phyloP scores from a whole-genome alignment of 2,888 invertebrate genomes.

The Gnatocerus cornutus region DNA sequence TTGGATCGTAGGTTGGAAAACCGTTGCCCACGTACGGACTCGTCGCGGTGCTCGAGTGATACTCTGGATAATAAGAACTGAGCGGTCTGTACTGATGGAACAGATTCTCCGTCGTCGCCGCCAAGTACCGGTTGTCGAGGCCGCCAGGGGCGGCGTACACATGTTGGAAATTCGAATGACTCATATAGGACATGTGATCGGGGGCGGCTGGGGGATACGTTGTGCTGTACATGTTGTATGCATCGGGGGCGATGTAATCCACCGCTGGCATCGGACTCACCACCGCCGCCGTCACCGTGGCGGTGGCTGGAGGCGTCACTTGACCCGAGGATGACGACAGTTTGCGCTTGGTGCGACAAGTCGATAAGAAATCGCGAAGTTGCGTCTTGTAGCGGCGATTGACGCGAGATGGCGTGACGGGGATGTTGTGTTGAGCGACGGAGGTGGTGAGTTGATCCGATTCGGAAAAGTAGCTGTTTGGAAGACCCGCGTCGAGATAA shows the following conservation, averaged over 20 bases:
- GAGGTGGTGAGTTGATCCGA: conserved; percentile 82
- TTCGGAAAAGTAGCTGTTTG: conserved; percentile 92
- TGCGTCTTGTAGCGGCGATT: conserved; percentile 95
- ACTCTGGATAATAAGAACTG: conserved; percentile 86
- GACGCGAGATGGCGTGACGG: conserved; percentile 82
- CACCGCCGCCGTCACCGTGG: conserved; percentile 73
- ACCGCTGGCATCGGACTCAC: conserved; percentile 76
- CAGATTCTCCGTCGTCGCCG: conserved; percentile 85
- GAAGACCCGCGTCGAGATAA: conserved; percentile 94
- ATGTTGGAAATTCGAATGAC: conserved; percentile 81
- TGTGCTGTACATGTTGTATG: conserved; percentile 86
- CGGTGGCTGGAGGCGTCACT: conserved; percentile 70
- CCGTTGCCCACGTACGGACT: conserved; percentile 87
- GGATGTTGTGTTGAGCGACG: conserved; percentile 66
- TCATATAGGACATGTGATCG: conserved; percentile 79
- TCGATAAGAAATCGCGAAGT: conserved; percentile 92
- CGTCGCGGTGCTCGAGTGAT: conserved; percentile 80
- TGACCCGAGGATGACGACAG: conserved; percentile 67
- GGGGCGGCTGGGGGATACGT: conserved; percentile 83
- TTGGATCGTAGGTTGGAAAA: conserved; percentile 79
- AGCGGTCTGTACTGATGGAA: conserved; percentile 94
- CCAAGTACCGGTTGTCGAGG: conserved; percentile 78
- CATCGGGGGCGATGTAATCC: conserved; percentile 80
- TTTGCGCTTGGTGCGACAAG: conserved; percentile 79
- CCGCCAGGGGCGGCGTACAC: conserved; percentile 74